These are phyloP conservation scores for Notodonta dromedarius DNA, from an alignment of 2,888 invertebrate species.

Conservation along the genomic window DNA sequence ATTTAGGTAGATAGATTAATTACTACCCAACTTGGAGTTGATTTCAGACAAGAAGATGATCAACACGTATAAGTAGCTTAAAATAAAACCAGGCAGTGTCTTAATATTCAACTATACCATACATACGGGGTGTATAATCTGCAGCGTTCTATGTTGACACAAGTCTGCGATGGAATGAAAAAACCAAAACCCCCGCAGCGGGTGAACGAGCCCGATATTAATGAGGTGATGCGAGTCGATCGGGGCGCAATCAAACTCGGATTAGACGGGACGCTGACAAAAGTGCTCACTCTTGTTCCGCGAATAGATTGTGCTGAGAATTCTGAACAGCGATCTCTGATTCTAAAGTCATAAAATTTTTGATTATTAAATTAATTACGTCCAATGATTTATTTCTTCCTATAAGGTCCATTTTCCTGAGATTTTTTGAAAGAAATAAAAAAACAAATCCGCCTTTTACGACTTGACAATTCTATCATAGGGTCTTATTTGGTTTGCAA, in stretches of 20 bases:
- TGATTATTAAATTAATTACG: too few relatives aligned
- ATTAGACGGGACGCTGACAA: slow-evolving; percentile 50
- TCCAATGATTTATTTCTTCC: too few relatives aligned
- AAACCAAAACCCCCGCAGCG: slow-evolving; percentile 7
- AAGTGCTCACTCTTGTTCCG: slow-evolving; percentile 25
- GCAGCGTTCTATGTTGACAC: slow-evolving; percentile 16
- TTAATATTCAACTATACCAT: background rate
- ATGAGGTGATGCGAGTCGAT: slow-evolving; percentile 43
- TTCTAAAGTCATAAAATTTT: background rate
- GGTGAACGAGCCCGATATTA: slow-evolving; percentile 38
- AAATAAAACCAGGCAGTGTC: background rate
- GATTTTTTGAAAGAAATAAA: too few relatives aligned
- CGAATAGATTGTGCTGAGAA: slow-evolving; percentile 21
- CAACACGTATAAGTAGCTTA: too few relatives aligned
- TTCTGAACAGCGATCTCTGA: background rate
- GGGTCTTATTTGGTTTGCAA: background rate
- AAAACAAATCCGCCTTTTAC: too few relatives aligned
- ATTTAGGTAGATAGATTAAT: too few relatives aligned
- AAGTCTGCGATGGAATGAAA: slow-evolving; percentile 27
- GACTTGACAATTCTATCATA: background rate
- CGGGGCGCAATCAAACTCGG: slow-evolving; percentile 57
- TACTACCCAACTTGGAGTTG: too few relatives aligned
- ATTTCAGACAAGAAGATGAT: too few relatives aligned
- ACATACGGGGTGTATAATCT: background rate
- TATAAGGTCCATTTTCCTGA: too few relatives aligned